Evolutionary conservation across 2,797 vertebrate genomes (phyloP), one percentile per base, ranked within the genome.

Genomic region (Rhincodon typus): DNA sequence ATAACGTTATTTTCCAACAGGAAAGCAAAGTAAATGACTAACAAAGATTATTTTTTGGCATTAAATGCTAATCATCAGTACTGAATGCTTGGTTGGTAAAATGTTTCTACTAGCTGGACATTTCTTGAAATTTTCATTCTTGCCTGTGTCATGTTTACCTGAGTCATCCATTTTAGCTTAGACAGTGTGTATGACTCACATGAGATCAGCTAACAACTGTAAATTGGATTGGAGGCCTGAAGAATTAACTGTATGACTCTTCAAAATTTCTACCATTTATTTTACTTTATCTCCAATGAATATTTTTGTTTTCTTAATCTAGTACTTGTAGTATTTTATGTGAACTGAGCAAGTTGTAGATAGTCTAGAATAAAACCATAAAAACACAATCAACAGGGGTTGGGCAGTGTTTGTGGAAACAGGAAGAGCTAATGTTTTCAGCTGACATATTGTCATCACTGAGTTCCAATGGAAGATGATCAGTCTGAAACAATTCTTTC

Each of bases 81-180:
- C 62, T 67, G n/a, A n/a, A 0, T n/a, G n/a, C 46, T 94, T 94
- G 69, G 42, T 94, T 50, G 67, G 3, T 70, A 94, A 27, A 70
- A 94, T 94, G 21, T 72, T 12, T 94, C 27, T 30, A 72, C n/a
- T 19, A 46, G 66, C 67, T 94, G 93, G 67, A 69, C 66, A 42
- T 70, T 94, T 94, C 50, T 27, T 72, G 93, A 69, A 72, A 94
- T 94, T 46, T 94, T 72, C 72, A 12, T 94, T 72, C 23, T 94
- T 46, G 67, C 25, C 69, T 46, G 67, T 94, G 69, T 69, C 23
- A 21, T 94, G 67, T 72, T 94, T 94, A 42, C 15, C 66, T 94
- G 42, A 42, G 67, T 94, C 25, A 42, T 42, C 42, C 93, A 50
- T 94, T 70, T 94, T 70, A 94, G 70, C 21, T 94, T 23, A 46